Evolutionary conservation across 2,113 vertebrate species (phyloP), one percentile per base, ranked within the genome.

Genomic region (Nothoprocta perdicaria): DNA sequence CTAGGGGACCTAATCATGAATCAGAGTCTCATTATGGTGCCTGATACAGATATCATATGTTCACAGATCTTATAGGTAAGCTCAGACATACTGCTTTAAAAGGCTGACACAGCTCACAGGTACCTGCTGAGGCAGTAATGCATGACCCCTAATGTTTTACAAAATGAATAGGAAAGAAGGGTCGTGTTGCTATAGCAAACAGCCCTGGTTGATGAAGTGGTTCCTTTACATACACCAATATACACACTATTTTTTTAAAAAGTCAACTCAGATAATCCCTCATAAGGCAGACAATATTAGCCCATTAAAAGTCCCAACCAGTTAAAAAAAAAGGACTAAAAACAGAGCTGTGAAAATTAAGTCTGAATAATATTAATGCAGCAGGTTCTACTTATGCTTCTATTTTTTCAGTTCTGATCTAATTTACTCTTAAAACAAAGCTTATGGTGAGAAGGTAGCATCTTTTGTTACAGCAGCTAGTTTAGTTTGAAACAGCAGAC

Each of bases 281-380:
- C 31, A 41, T 41, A 73, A 66, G 38, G 66, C 23, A 69, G 35
- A 8, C 6, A 31, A 29, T 24, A 69, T 65, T 18, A 74, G 1
- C 5, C 3, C 7, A 35, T 17, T 38, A 50, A 23, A 69, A 19
- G 1, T 62, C 13, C 18, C 12, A 33, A 4, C 0, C 2, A 33
- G 6, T 18, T 53, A 15, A 6, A 53, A n/a, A 1, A 14, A 41
- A 41, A 21, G 4, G 46, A 75, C 52, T 60, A 62, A 11, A 92
- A 57, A 4, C 19, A 27, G 27, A 76, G 18, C 6, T 22, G 57
- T 26, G 11, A 41, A 75, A 65, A 62, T 66, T 5, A 84, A 58
- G 8, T 33, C 12, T 53, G 40, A 61, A 62, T 43, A 72, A 55
- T 43, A 88, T 31, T 75, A 35, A 52, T 21, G 8, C 8, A 72